These are phyloP conservation scores for Rhipidura dahli DNA, from an alignment of 2,113 vertebrate genomes.

Conservation along the genomic window DNA sequence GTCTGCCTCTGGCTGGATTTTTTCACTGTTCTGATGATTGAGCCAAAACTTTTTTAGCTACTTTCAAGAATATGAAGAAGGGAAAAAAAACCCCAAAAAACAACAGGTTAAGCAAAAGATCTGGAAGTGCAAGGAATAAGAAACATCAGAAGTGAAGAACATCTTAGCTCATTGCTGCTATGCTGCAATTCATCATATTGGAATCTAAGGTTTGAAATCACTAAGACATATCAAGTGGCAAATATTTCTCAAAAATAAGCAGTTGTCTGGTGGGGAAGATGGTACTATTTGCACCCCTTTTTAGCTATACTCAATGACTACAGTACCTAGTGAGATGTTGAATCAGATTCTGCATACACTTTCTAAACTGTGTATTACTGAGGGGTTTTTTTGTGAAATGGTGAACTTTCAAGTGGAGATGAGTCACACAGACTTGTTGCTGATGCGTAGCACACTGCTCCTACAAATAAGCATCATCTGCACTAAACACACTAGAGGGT, in stretches of 20 bases:
- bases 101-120: not conserved
- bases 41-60: not conserved
- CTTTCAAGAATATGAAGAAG: not conserved
- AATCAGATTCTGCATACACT: not conserved
- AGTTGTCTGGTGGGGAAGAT: not conserved
- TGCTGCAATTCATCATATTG: not conserved
- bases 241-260: not conserved
- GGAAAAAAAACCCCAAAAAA: not conserved
- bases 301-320: not conserved
- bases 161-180: not conserved
- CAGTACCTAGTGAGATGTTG: not conserved
- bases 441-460: not conserved
- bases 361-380: not conserved
- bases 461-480: not conserved
- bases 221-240: not conserved
- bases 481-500: fast-evolving
- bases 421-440: not conserved
- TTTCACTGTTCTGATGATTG: not conserved
- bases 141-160: not conserved
- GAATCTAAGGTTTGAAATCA: not conserved
- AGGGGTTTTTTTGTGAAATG: not conserved
- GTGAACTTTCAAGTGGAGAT: not conserved
- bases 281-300: not conserved
- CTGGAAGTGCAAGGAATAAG: not conserved
- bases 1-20: not conserved